These are phyloP conservation scores for Drosophila cracens DNA, from an alignment of 2,888 invertebrate species.

Conservation along the genomic window DNA sequence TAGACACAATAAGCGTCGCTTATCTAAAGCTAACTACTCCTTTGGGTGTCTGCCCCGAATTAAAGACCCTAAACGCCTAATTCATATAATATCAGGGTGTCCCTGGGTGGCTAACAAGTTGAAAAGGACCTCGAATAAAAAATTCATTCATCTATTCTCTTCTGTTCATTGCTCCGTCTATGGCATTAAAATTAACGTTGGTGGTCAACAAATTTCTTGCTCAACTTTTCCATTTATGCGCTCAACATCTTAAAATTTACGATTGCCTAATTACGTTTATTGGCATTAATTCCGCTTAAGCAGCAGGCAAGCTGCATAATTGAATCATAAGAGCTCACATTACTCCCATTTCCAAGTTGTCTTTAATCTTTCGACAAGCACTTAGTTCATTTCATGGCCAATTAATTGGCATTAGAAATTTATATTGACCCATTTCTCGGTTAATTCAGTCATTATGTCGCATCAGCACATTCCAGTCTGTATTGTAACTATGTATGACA, in stretches of 20 bases:
- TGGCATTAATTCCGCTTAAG: not conserved
- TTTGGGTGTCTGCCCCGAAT: constrained; percentile 74
- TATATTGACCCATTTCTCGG: constrained; percentile 7
- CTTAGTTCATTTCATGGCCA: constrained; percentile 36
- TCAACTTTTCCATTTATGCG: constrained; percentile 15
- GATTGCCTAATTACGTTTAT: constrained; percentile 7
- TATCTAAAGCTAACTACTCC: constrained; percentile 77
- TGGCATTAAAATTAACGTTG: constrained; percentile 5
- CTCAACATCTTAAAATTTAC: constrained; percentile 18
- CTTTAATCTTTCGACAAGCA: constrained; percentile 35
- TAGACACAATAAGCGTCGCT: constrained; percentile 60
- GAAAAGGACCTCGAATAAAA: constrained; percentile 57
- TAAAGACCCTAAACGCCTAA: constrained; percentile 44
- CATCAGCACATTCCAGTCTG: not conserved
- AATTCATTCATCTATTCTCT: constrained; percentile 69
- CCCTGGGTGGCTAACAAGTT: constrained; percentile 1
- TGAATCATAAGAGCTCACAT: constrained; percentile 24
- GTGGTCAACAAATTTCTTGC: constrained; percentile 14
- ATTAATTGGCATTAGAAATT: constrained; percentile 7
- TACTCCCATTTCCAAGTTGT: constrained; percentile 4
- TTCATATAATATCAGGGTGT: constrained; percentile 35
- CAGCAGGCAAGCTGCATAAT: constrained; percentile 13
- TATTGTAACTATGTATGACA: not conserved
- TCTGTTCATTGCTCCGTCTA: constrained; percentile 28
- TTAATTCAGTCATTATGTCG: not conserved